phyloP scores from a whole-genome alignment of 2,113 vertebrate species.

The Tragelaphus imberbis region DNA sequence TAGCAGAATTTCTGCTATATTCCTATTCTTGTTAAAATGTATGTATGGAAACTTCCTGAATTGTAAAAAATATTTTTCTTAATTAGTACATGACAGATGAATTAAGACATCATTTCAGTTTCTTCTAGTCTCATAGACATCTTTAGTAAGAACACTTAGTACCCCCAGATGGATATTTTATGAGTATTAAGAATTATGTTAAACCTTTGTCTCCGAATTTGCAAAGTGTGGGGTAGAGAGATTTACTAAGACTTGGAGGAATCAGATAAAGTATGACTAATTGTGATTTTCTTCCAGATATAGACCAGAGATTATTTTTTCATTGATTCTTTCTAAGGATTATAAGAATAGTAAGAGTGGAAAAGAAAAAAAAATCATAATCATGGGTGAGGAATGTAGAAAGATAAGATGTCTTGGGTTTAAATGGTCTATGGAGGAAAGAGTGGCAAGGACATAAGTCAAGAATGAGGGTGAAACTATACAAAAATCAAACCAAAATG shows the following conservation, averaged over 20 bases:
- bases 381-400: background rate
- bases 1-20: background rate
- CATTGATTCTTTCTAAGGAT: background rate
- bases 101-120: constrained; percentile 23
- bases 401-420: background rate
- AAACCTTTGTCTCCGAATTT: background rate
- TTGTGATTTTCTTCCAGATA: background rate
- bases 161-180: background rate
- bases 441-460: background rate
- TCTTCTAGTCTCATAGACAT: background rate
- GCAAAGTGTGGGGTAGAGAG: background rate
- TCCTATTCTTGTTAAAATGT: background rate
- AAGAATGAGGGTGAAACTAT: background rate
- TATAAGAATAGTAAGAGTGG: background rate
- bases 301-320: background rate
- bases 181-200: background rate
- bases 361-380: background rate
- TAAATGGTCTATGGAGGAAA: background rate
- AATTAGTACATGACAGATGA: constrained; percentile 18
- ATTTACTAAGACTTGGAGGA: background rate
- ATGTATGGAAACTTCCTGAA: background rate
- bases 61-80: background rate
- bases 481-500: background rate
- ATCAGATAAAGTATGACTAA: background rate
- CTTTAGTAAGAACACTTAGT: background rate